Evolutionary conservation across 2,888 invertebrate species (phyloP).

Genomic region (Congeria kusceri): DNA sequence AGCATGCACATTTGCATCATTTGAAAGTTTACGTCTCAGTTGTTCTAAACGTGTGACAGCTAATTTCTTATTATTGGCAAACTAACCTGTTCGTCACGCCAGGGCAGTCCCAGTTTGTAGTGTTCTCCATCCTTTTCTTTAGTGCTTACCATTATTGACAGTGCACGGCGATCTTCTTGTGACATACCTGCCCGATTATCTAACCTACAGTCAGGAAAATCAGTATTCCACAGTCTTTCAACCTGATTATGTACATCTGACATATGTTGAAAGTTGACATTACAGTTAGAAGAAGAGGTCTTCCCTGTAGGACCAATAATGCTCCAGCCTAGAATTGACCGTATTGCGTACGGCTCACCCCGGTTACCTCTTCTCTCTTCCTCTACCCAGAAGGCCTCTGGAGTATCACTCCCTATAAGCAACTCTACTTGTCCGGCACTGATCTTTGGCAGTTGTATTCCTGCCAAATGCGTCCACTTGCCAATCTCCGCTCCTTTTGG

Average conservation of each 20-base stretch:
- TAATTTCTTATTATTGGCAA: constrained; percentile 31
- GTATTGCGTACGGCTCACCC: constrained; percentile 7
- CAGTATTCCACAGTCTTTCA: neutral
- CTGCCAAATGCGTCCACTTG: neutral
- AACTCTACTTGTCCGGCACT: neutral
- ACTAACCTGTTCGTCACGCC: too few relatives aligned
- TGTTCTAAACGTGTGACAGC: constrained; percentile 28
- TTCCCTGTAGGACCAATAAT: neutral
- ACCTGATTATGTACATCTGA: neutral
- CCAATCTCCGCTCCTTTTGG: neutral
- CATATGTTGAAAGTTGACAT: constrained; percentile 3
- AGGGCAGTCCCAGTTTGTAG: constrained; percentile 23
- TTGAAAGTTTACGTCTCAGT: constrained; percentile 24
- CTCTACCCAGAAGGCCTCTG: neutral
- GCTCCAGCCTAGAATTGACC: neutral
- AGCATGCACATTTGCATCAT: constrained; percentile 14
- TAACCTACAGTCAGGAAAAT: neutral
- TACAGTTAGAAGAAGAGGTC: neutral
- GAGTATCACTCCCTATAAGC: neutral
- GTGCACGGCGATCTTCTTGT: neutral
- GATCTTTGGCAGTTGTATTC: neutral
- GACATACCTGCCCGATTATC: neutral
- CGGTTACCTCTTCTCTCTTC: neutral
- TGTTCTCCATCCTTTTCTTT: constrained; percentile 18
- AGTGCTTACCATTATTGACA: constrained; percentile 10